These are phyloP conservation scores for Formica selysi DNA, from an alignment of 1,140 invertebrate species.

Conservation along the genomic window DNA sequence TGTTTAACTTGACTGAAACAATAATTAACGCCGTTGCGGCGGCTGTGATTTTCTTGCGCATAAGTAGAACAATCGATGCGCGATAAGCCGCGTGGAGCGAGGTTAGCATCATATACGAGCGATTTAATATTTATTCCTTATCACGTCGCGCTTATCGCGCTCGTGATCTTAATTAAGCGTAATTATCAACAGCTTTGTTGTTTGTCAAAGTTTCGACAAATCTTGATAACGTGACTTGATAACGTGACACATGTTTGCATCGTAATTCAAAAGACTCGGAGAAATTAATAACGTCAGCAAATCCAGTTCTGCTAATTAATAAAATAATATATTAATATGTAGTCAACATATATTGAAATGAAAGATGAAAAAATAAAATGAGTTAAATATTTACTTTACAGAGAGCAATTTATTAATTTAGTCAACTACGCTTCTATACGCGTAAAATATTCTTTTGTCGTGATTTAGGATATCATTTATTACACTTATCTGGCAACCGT, in stretches of 20 bases:
- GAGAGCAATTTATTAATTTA: background rate
- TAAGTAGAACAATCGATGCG: slow-evolving; percentile 62
- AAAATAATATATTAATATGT: background rate
- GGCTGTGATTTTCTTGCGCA: slow-evolving; percentile 53
- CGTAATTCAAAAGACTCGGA: background rate
- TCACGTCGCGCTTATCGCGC: slow-evolving; percentile 34
- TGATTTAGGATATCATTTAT: background rate
- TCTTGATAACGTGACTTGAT: slow-evolving; percentile 46
- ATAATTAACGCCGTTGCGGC: slow-evolving; percentile 53
- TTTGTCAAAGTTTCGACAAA: slow-evolving; percentile 53
- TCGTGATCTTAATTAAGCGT: slow-evolving; percentile 52
- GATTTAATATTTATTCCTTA: slow-evolving; percentile 62
- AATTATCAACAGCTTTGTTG: slow-evolving; percentile 53
- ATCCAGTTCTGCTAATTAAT: slow-evolving; percentile 25
- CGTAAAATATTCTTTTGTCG: background rate
- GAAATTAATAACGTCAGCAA: slow-evolving; percentile 26
- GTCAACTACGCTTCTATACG: background rate
- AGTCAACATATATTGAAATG: background rate
- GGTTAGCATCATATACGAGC: slow-evolving; percentile 15
- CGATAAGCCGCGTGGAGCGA: slow-evolving; percentile 43
- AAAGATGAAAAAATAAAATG: background rate
- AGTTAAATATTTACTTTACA: background rate
- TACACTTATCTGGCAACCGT: background rate
- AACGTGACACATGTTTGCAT: slow-evolving; percentile 19
- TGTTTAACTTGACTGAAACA: slow-evolving; percentile 42